phyloP scores from a whole-genome alignment of 2,888 invertebrate species.

The Seladonia tumulorum region DNA sequence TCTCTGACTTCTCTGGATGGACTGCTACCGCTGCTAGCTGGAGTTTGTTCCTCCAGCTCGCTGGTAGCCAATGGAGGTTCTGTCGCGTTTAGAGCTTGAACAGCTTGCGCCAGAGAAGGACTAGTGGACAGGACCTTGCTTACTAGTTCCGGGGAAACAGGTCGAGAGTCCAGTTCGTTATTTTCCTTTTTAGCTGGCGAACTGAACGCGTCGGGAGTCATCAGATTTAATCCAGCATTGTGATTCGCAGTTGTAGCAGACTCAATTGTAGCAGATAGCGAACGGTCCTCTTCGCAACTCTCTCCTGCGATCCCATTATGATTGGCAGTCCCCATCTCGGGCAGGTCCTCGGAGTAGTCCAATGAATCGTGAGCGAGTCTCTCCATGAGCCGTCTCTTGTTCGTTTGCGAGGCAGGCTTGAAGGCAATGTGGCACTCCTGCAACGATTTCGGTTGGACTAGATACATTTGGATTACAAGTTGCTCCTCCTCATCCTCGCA shows the following conservation, averaged over 20 bases:
- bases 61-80: constrained; percentile 78
- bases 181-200: constrained; percentile 86
- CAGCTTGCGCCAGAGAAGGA: constrained; percentile 79
- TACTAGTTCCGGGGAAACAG: constrained; percentile 79
- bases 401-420: constrained; percentile 79
- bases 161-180: constrained; percentile 80
- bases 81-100: constrained; percentile 76
- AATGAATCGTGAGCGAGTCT: constrained; percentile 80
- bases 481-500: constrained; percentile 87
- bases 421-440: constrained; percentile 93
- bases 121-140: constrained; percentile 77
- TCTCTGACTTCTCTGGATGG: constrained; percentile 96
- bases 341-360: constrained; percentile 78
- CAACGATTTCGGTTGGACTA: constrained; percentile 94
- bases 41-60: constrained; percentile 80
- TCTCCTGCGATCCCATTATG: constrained; percentile 79
- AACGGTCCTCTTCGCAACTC: constrained; percentile 77
- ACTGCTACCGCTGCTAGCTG: constrained; percentile 93
- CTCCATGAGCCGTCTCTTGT: constrained; percentile 75
- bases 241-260: constrained; percentile 78
- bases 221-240: constrained; percentile 88
- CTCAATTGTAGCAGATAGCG: constrained; percentile 81
- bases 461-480: constrained; percentile 88
- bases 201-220: constrained; percentile 95
- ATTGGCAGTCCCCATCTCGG: constrained; percentile 76